phyloP scores from a whole-genome alignment of 2,797 vertebrate species.

The Philypnodon macrostomus region DNA sequence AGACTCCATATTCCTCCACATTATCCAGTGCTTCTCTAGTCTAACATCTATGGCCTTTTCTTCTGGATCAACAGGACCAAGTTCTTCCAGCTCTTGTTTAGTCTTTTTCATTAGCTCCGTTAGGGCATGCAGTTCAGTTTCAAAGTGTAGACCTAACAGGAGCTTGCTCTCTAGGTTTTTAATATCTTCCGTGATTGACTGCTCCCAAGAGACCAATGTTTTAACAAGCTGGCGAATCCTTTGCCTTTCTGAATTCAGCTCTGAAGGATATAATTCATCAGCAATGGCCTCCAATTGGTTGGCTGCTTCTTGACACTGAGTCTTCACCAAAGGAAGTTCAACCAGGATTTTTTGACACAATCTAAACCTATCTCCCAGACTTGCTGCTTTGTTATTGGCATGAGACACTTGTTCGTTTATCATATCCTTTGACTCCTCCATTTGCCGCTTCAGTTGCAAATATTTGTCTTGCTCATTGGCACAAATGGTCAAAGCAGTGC shows the following conservation, averaged over 20 bases:
- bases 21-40: constrained; percentile 72
- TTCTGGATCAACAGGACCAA: constrained; percentile 67
- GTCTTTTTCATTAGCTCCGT: constrained; percentile 50
- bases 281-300: constrained; percentile 69
- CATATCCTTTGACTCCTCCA: constrained; percentile 68
- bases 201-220: constrained; percentile 64
- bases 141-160: constrained; percentile 33
- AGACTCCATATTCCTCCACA: constrained; percentile 77
- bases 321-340: constrained; percentile 68
- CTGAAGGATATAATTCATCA: constrained; percentile 59
- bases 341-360: constrained; percentile 66
- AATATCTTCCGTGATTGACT: constrained; percentile 45
- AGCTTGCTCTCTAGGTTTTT: constrained; percentile 60
- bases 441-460: constrained; percentile 64
- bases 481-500: constrained; percentile 58
- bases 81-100: constrained; percentile 62
- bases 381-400: constrained; percentile 33
- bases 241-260: constrained; percentile 61
- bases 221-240: constrained; percentile 51
- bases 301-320: constrained; percentile 66
- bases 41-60: constrained; percentile 69
- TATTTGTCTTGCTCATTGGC: constrained; percentile 72
- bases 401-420: constrained; percentile 64
- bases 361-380: constrained; percentile 52
- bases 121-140: constrained; percentile 48